Conservation (phyloP, 2,797 vertebrate genomes). For the Takifugu ocellatus region DNA sequence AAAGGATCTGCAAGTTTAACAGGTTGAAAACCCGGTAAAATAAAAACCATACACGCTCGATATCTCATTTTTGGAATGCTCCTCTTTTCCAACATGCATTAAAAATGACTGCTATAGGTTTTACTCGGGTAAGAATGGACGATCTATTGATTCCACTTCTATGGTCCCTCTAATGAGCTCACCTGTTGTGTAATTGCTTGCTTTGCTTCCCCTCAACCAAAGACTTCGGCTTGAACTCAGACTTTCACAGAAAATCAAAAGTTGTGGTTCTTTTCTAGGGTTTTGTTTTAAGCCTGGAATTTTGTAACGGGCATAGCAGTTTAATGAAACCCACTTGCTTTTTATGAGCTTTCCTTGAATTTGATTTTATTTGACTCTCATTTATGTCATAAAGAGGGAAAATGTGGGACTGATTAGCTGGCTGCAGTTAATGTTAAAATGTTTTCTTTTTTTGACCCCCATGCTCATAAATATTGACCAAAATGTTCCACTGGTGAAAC, state of each 20-base stretch:
- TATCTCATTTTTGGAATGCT: too few species aligned
- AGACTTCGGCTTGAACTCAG: too few species aligned
- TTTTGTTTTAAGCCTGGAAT: not conserved
- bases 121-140: not conserved
- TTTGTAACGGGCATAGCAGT: not conserved
- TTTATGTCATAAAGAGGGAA: slow-evolving; percentile 8
- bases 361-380: slow-evolving; percentile 4
- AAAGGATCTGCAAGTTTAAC: too few species aligned
- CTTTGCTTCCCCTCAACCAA: not conserved
- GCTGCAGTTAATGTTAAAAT: not conserved
- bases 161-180: not conserved
- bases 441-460: slow-evolving; percentile 18
- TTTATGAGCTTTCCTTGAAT: not conserved
- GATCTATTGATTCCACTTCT: not conserved
- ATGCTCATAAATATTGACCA: slow-evolving; percentile 9
- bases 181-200: not conserved
- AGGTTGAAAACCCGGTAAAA: too few species aligned
- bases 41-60: too few species aligned
- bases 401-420: not conserved
- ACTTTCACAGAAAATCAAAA: too few species aligned
- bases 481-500: slow-evolving; percentile 11
- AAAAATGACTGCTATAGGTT: not conserved
- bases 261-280: too few species aligned
- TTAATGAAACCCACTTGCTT: slow-evolving; percentile 1
- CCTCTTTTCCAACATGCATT: too few species aligned